Evolutionary conservation across 2,888 invertebrate species (phyloP).

Genomic region (Cylindroiulus punctatus): DNA sequence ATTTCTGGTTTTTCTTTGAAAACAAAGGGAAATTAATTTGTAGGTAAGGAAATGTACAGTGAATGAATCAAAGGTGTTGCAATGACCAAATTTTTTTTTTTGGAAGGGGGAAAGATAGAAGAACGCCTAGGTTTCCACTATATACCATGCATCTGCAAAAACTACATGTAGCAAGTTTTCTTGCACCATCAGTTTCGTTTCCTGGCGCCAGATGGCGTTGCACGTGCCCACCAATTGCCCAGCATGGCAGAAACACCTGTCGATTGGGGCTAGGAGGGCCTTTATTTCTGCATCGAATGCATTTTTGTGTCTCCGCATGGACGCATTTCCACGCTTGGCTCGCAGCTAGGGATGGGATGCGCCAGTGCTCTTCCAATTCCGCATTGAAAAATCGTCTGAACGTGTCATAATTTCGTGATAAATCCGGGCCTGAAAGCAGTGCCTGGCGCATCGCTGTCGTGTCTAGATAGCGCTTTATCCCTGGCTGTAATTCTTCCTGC

Average conservation of each 20-base stretch:
- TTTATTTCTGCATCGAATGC: background rate
- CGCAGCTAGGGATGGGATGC: background rate
- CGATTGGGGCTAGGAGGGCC: background rate
- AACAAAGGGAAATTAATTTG: too few relatives aligned
- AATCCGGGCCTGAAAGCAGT: conserved; percentile 32
- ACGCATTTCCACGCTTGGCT: conserved; percentile 5
- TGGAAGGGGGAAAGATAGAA: too few relatives aligned
- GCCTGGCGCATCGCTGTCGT: conserved; percentile 21
- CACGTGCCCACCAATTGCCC: background rate
- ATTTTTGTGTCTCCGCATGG: background rate
- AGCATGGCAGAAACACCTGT: background rate
- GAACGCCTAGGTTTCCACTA: too few relatives aligned
- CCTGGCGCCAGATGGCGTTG: background rate
- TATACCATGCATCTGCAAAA: too few relatives aligned
- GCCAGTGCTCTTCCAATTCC: conserved; percentile 34
- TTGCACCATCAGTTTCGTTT: too few relatives aligned
- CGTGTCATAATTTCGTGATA: conserved; percentile 37
- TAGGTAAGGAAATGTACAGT: too few relatives aligned
- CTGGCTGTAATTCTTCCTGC: conserved; percentile 11
- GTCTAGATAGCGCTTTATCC: conserved; percentile 37
- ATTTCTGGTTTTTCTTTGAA: too few relatives aligned
- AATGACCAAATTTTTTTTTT: too few relatives aligned
- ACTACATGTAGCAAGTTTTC: too few relatives aligned
- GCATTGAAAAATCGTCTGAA: conserved; percentile 33
- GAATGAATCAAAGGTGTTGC: too few relatives aligned